Base-by-base conservation (phyloP, 2,888 invertebrate species). In the Scaptomyza polygonia region DNA sequence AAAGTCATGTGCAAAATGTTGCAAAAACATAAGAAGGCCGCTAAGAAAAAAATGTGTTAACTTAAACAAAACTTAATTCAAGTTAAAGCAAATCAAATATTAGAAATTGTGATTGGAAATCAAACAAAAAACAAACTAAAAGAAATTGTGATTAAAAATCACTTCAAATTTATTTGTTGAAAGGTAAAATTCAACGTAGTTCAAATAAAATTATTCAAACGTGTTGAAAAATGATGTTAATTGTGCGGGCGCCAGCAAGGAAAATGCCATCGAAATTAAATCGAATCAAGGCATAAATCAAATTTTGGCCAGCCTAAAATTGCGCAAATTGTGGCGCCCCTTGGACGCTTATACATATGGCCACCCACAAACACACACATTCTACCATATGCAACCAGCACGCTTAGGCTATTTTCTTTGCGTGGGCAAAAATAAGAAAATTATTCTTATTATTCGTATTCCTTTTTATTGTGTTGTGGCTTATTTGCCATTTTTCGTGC, bases 301-400 rank as follows among this genome's bases (percentile, higher is more conserved):
- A 76, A 74, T 72, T 75, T 86, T 79, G 79, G 79, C 67, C 49
- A 64, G 65, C 72, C 76, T 51, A 61, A 83, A 73, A 84, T 81
- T 84, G 85, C 78, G 80, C 81, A 73, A 80, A 84, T 80, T 73
- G 73, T 69, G 84, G 84, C 80, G 80, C 81, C 84, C 65, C 36
- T 36, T 52, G 47, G 73, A 54, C 78, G 81, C 68, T 52, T 62
- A 61, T 77, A 58, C 80, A 73, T 77, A 56, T 64, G 77, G 74
- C 85, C 44, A 54, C 68, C 53, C 64, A 53, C 57, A 47, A 16
- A 51, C 45, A 61, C 48, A 65, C 44, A 64, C 52, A 58, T 25
- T 14, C 29, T 11, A 11, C 14, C 8, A 21, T 14, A 25, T 36
- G 63, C 54, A 53, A 43, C 52, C 44, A 18, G 11, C n/a, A 52